Evolutionary conservation across 64 coral and sea anemone species (phyloP).

Genomic region (Actinia equina): DNA sequence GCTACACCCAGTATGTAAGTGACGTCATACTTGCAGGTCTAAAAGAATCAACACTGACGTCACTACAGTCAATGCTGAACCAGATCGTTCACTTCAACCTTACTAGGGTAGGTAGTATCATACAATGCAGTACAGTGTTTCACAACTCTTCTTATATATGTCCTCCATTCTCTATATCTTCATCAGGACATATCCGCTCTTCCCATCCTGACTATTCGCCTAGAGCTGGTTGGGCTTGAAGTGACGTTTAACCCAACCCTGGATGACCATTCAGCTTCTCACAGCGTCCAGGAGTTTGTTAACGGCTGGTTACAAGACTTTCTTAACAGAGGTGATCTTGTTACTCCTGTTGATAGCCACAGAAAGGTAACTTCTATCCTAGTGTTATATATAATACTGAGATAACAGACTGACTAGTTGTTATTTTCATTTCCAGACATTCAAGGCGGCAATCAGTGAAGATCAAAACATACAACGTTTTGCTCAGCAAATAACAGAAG

Average conservation of each 20-base stretch:
- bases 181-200: conserved; percentile 43
- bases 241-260: conserved; percentile 91
- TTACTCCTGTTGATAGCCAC: conserved; percentile 68
- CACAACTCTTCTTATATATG: not conserved
- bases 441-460: conserved; percentile 58
- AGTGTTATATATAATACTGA: too few relatives aligned
- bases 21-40: conserved; percentile 75
- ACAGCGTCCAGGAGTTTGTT: conserved; percentile 80
- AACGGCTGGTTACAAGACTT: conserved; percentile 80
- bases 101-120: conserved; percentile 44
- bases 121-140: too few relatives aligned
- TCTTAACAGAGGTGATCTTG: conserved; percentile 61
- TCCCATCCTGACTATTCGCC: conserved; percentile 80
- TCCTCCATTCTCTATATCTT: not conserved
- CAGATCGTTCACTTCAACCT: conserved; percentile 80
- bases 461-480: conserved; percentile 55
- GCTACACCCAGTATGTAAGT: conserved; percentile 81
- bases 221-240: conserved; percentile 85
- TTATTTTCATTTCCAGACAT: conserved; percentile 32
- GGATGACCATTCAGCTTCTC: conserved; percentile 68
- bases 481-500: conserved; percentile 57
- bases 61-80: conserved; percentile 85
- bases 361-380: conserved; percentile 51
- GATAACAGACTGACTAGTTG: not conserved
- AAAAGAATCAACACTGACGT: conserved; percentile 63